Evolutionary conservation across 1,140 invertebrate species (phyloP), one percentile per base, ranked within the genome.

Genomic region (Drosophila dunni): DNA sequence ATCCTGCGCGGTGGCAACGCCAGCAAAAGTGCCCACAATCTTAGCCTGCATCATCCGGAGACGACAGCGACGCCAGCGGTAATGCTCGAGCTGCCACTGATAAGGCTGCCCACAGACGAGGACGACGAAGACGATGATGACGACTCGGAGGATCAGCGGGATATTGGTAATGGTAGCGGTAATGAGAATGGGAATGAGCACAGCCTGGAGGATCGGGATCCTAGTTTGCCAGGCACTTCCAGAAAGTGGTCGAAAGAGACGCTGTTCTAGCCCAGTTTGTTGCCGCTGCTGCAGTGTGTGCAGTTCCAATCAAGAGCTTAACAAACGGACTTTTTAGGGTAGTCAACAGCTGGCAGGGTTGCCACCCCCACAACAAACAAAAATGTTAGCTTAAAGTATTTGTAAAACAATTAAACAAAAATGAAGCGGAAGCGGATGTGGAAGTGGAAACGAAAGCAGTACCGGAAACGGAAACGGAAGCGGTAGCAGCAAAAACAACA

Each of bases 161-260:
- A 50, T n/a, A 62, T 46, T 0, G 45, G 34, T 2, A 62, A 51
- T 0, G 45, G 34, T 2, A 45, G 24, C 0, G 64, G 36, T 17
- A 20, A n/a, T 56, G 53, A 34, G 15, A 56, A 46, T 13, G 50
- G 60, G 33, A 34, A 34, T 15, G 50, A 58, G 11, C 29, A 63
- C 2, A 50, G 75, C 46, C 40, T 84, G 72, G 63, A 57, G 8
- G 53, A 78, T 36, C 53, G 82, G 11, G 91, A 92, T 80, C 92
- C 92, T 58, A 92, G 91, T 61, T 40, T 92, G 79, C 91, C 92
- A 46, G 90, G 91, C 66, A 78, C 80, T 53, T 74, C 77, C 53
- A 75, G 92, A 60, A 92, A 92, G 77, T 92, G 92, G 92, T 92
- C 92, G 46, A 92, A 92, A 57, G 92, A 92, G 72, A 92, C 92